Conservation (phyloP, 2,888 invertebrate genomes). For the Dusona sp. region DNA sequence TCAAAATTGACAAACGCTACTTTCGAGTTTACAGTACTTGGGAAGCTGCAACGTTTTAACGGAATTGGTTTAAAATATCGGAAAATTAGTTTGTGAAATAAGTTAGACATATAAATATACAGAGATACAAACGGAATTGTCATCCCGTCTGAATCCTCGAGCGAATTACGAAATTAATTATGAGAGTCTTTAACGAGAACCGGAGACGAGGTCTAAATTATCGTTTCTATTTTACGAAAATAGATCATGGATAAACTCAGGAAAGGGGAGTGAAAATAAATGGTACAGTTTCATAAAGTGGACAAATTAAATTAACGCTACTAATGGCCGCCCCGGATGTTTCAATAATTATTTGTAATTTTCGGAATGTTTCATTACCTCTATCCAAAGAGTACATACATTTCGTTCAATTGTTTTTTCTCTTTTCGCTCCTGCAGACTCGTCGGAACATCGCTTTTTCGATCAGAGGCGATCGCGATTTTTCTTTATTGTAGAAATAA, state of each 20-base stretch:
- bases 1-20: not conserved
- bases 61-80: not conserved
- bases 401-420: not conserved
- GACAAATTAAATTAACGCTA: not conserved
- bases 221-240: conserved; percentile 21
- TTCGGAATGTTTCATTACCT: not conserved
- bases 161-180: conserved; percentile 16
- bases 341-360: conserved; percentile 2
- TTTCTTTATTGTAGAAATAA: no score
- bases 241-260: not conserved
- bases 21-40: not conserved
- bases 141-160: not conserved
- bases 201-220: conserved; percentile 23
- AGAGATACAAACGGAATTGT: not conserved
- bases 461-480: no score
- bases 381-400: not conserved
- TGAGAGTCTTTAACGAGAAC: conserved; percentile 22
- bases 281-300: not conserved
- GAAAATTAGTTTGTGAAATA: not conserved
- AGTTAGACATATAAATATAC: not conserved
- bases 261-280: not conserved
- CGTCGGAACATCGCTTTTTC: not conserved
- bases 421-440: not conserved
- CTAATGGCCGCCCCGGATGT: not conserved
- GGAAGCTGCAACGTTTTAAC: not conserved